A percentile compares a stretch with the other conserved stretches of the same genome.
Evolutionary conservation across 2,797 vertebrate genomes (phyloP).

Genomic region (Takifugu rubripes): DNA sequence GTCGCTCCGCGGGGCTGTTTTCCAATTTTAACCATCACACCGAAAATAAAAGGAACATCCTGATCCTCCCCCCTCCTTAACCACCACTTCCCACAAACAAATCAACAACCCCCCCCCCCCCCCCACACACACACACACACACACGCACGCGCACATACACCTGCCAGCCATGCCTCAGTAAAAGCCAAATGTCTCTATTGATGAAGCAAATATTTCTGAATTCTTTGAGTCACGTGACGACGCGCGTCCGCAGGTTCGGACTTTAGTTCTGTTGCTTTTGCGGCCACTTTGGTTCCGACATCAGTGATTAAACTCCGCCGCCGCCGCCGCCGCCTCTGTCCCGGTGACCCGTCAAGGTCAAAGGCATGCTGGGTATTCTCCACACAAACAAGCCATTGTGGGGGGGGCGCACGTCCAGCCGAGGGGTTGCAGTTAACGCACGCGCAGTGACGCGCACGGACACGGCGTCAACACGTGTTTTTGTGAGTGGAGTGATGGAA

Average conservation of each 20-base stretch:
- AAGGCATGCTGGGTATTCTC: slow-evolving; percentile 63
- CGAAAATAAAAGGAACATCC: slow-evolving; percentile 10
- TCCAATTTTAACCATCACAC: slow-evolving; percentile 11
- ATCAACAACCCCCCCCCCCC: too few relatives aligned
- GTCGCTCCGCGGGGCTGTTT: slow-evolving; percentile 38
- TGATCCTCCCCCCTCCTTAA: slow-evolving; percentile 33
- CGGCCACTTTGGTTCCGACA: neutral
- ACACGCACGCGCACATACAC: too few relatives aligned
- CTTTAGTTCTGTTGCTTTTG: too few relatives aligned
- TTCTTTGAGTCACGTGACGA: too few relatives aligned
- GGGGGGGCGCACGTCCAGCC: slow-evolving; percentile 3
- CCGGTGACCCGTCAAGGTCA: slow-evolving; percentile 79
- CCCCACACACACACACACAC: too few relatives aligned
- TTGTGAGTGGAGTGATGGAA: neutral
- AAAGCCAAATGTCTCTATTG: too few relatives aligned
- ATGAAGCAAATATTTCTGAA: too few relatives aligned
- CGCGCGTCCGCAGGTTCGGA: too few relatives aligned
- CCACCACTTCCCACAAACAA: slow-evolving; percentile 14
- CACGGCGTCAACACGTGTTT: neutral
- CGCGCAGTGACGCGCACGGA: neutral
- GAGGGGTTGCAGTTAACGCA: neutral
- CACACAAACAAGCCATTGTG: slow-evolving; percentile 43
- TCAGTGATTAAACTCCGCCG: slow-evolving; percentile 46
- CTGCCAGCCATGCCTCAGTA: too few relatives aligned
- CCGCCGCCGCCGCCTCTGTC: slow-evolving; percentile 27